Evolutionary conservation across 2,888 invertebrate species (phyloP).

Genomic region (Apamea monoglypha): DNA sequence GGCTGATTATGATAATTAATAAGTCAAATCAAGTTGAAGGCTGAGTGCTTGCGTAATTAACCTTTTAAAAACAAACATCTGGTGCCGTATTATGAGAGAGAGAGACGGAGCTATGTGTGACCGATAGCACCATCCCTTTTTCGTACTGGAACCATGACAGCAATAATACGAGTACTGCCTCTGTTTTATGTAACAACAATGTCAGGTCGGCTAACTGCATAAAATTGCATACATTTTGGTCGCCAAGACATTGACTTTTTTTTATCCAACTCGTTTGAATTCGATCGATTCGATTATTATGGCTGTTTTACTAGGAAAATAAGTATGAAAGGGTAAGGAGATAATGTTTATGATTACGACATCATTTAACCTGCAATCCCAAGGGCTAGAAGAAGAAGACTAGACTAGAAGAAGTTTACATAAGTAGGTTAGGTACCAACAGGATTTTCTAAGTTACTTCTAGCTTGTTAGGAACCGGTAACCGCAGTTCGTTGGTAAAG

Average conservation of each 20-base stretch:
- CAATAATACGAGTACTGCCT: no score
- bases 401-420: neutral
- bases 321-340: neutral
- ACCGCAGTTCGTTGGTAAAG: neutral
- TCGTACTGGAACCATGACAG: no score
- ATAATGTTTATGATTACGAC: neutral
- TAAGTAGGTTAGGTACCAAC: neutral
- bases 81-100: no score
- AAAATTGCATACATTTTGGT: conserved; percentile 2
- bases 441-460: neutral
- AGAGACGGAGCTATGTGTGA: no score
- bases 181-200: neutral
- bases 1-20: neutral
- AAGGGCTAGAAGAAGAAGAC: no score
- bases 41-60: neutral
- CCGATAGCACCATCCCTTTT: no score
- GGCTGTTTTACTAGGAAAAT: neutral
- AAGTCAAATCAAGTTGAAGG: conserved; percentile 3
- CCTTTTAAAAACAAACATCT: conserved; percentile 3
- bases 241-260: neutral
- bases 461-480: neutral
- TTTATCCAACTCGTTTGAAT: neutral
- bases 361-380: neutral
- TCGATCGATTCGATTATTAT: conserved; percentile 6
- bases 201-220: conserved; percentile 5